Conservation (phyloP, 1,140 invertebrate species). For the Parasteatoda tepidariorum region DNA sequence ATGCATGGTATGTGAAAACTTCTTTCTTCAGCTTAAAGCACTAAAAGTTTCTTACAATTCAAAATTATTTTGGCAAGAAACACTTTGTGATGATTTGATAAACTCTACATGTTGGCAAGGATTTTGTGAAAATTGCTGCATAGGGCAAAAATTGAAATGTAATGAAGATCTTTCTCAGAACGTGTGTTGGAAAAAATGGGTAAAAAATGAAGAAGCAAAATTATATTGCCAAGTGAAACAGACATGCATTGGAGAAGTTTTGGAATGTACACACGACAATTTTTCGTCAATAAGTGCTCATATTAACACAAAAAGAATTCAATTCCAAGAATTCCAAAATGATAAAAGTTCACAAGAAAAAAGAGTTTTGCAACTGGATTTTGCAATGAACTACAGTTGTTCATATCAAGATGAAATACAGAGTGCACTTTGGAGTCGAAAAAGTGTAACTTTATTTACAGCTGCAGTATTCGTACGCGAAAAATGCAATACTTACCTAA, state of each 20-base stretch:
- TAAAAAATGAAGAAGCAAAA: neutral
- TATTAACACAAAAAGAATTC: slow-evolving; percentile 15
- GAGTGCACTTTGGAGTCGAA: neutral
- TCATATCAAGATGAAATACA: slow-evolving; percentile 13
- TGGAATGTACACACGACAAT: neutral
- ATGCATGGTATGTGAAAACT: neutral
- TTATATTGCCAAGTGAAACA: neutral
- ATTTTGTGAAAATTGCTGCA: neutral
- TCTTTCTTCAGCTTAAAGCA: neutral
- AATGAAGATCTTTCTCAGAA: neutral
- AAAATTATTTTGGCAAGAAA: neutral
- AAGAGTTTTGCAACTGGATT: neutral
- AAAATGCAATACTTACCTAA: neutral
- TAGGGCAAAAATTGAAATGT: neutral
- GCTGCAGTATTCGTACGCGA: neutral
- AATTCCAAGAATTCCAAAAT: neutral
- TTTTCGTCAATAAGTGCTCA: neutral
- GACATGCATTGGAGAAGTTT: neutral
- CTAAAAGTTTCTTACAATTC: neutral
- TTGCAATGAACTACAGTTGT: neutral
- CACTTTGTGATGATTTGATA: neutral
- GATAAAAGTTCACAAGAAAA: neutral
- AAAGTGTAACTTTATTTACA: too few species aligned
- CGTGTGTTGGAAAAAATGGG: neutral
- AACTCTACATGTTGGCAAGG: neutral